Conservation (phyloP, 2,113 vertebrate species). For the Ciconia stormi region DNA sequence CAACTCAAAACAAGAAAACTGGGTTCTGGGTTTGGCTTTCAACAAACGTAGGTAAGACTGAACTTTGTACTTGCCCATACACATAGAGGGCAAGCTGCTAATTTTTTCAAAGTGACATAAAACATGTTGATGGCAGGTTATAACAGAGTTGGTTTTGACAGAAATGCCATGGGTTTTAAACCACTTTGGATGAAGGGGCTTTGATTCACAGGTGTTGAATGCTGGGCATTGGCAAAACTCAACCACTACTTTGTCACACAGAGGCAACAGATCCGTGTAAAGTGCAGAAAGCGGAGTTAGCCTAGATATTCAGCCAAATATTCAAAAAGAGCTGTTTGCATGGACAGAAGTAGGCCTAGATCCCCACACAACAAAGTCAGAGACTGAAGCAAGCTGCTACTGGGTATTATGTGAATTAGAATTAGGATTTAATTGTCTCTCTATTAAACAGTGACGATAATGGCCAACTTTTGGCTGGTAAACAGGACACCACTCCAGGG, state of each 20-base stretch:
- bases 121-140: neutral
- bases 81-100: accelerated
- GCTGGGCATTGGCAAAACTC: accelerated
- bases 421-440: neutral
- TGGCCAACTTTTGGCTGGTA: neutral
- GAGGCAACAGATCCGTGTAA: neutral
- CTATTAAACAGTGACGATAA: neutral
- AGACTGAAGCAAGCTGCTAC: neutral
- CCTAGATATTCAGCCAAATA: neutral
- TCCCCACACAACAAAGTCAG: neutral
- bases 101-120: neutral
- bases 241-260: too few species aligned
- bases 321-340: neutral
- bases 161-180: neutral
- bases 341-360: neutral
- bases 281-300: neutral
- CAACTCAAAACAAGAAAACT: neutral
- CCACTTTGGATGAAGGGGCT: neutral
- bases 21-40: neutral
- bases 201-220: neutral
- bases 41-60: neutral
- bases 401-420: neutral
- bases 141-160: neutral
- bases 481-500: neutral
- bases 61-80: neutral